Evolutionary conservation across 2,113 vertebrate species (phyloP).

Genomic region (Tympanuchus pallidicinctus): DNA sequence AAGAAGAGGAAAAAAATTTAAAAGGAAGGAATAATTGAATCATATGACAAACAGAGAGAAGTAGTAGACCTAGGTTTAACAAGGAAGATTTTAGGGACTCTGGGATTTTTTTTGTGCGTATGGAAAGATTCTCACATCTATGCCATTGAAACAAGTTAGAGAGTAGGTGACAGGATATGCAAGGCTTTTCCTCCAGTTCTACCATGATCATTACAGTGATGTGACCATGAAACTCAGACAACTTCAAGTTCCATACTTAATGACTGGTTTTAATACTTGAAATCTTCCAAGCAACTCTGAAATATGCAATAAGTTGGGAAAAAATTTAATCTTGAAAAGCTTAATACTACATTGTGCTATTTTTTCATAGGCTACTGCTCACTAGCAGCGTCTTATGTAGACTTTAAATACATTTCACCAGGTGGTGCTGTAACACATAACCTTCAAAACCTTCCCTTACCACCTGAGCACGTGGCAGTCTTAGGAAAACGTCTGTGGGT

Average conservation of each 20-base stretch:
- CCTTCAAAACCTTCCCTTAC: neutral
- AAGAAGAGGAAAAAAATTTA: neutral
- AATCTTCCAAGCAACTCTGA: neutral
- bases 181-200: neutral
- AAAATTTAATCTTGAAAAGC: neutral
- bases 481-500: neutral
- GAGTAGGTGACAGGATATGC: neutral
- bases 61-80: neutral
- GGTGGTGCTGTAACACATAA: constrained; percentile 60
- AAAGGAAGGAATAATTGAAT: neutral
- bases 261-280: neutral
- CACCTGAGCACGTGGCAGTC: neutral
- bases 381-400: neutral
- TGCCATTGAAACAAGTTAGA: neutral
- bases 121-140: neutral
- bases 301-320: neutral
- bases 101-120: too few species aligned
- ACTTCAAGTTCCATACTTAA: neutral
- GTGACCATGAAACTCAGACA: neutral
- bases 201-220: neutral
- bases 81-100: neutral
- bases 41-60: neutral
- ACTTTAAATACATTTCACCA: constrained; percentile 33
- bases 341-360: neutral
- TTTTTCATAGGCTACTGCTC: neutral